Percentiles rank a stretch among this genome's conserved stretches.
Evolutionary conservation across 2,888 invertebrate genomes (phyloP).

Genomic region (Hydroisotoma schaefferi): DNA sequence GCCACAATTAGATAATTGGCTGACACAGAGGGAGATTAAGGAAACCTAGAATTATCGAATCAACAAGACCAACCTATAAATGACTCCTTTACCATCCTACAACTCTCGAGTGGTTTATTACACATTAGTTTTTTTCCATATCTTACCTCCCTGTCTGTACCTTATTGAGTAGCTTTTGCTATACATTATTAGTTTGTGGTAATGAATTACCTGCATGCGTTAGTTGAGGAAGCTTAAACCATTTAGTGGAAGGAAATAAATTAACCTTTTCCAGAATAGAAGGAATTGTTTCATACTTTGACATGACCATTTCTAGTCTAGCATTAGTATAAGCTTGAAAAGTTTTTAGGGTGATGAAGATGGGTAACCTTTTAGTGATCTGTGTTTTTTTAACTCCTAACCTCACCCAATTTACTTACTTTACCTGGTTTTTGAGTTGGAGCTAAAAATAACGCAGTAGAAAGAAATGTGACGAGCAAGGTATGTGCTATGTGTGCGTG

Average conservation of each 20-base stretch:
- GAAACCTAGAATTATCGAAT: slow-evolving; percentile 47
- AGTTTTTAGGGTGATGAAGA: neutral
- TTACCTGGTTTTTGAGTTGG: neutral
- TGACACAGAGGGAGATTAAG: slow-evolving; percentile 3
- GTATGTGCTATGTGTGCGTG: neutral
- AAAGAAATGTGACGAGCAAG: neutral
- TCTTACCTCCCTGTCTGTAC: too few relatives aligned
- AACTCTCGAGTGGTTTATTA: too few relatives aligned
- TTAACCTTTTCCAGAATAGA: slow-evolving; percentile 9
- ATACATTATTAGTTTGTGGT: too few relatives aligned
- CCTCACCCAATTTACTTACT: too few relatives aligned
- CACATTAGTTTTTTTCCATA: too few relatives aligned
- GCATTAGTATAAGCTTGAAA: neutral
- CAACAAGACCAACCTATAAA: slow-evolving; percentile 44
- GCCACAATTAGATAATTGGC: slow-evolving; percentile 14
- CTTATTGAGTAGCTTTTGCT: too few relatives aligned
- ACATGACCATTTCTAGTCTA: slow-evolving; percentile 5
- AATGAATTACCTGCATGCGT: too few relatives aligned
- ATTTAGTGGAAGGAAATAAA: slow-evolving; percentile 12
- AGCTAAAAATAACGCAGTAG: neutral
- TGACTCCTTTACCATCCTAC: slow-evolving; percentile 9
- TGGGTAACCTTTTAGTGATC: neutral
- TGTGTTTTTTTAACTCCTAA: too few relatives aligned
- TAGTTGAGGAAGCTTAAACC: slow-evolving; percentile 7
- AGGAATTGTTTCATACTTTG: slow-evolving; percentile 18